Base-by-base conservation (phyloP, 2,113 vertebrate species). In the Pteropus alecto region DNA sequence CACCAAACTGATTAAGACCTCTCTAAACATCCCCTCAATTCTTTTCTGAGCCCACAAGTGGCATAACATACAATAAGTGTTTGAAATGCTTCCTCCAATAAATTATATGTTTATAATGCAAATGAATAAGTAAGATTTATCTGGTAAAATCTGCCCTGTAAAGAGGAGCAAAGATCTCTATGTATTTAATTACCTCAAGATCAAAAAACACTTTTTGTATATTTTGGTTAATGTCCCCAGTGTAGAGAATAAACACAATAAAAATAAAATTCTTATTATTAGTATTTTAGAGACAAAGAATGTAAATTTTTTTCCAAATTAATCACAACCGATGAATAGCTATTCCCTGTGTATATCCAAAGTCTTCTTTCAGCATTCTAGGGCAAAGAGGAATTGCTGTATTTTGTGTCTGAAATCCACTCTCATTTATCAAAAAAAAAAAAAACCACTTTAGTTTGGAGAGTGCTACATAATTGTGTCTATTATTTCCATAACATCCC, bases 391-490 rank as follows among this genome's bases (percentile, higher is more conserved):
- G 71, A 95, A 95, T 95, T 87, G 87, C 90, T 93, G 22, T 48
- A 48, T 93, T 97, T 96, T 94, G 95, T 65, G 95, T 94, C 93
- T 96, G 91, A 97, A 94, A 95, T 82, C 67, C 67, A 90, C 88
- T 93, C 93, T 93, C 95, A 93, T 96, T 95, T 93, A 91, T 97
- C 71, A 97, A 88, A 96, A 96, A 81, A 70, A 16, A 67, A 43
- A 43, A 46, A 10, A 46, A 46, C 43, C 7, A 7, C 38, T 92
- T 90, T 77, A 46, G 28, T 93, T 91, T 95, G 58, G 65, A 96
- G 95, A 96, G 81, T 78, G 35, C 71, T 87, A 67, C 61, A 73
- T 85, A 96, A 95, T 96, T 94, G 96, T 97, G 94, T 81, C 83
- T 90, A 95, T 91, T 87, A 91, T 92, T 96, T 89, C 87, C 54